These are phyloP conservation scores for Cyphomyrmex costatus DNA, from an alignment of 1,140 invertebrate species.

Conservation along the genomic window DNA sequence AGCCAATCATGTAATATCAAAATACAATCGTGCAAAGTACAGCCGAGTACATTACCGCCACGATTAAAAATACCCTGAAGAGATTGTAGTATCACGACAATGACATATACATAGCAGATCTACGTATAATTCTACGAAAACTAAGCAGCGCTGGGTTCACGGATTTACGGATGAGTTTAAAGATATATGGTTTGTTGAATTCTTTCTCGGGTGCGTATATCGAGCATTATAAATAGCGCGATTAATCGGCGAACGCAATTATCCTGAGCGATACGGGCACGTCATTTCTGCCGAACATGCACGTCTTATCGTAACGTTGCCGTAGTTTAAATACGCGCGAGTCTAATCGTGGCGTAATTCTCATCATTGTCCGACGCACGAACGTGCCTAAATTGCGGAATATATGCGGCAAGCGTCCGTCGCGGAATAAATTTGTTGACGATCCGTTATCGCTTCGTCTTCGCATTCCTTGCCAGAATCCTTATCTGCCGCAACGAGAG, in stretches of 20 bases:
- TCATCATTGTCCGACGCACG: constrained; percentile 28
- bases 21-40: neutral
- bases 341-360: constrained; percentile 39
- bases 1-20: neutral
- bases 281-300: constrained; percentile 36
- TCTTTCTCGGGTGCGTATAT: neutral
- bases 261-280: constrained; percentile 12
- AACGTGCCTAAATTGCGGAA: constrained; percentile 45
- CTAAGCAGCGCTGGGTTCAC: neutral
- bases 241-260: constrained; percentile 34
- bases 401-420: constrained; percentile 13
- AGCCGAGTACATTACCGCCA: neutral
- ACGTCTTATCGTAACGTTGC: constrained; percentile 41
- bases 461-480: constrained; percentile 40
- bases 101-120: neutral
- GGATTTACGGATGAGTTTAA: neutral
- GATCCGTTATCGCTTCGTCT: constrained; percentile 56
- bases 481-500: constrained; percentile 22
- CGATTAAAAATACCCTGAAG: neutral
- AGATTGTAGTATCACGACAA: neutral
- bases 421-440: constrained; percentile 69
- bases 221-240: constrained; percentile 20
- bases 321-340: constrained; percentile 30
- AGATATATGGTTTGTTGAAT: neutral
- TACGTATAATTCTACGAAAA: neutral